phyloP scores from a whole-genome alignment of 2,113 vertebrate species.

The Megaceryle maxima region DNA sequence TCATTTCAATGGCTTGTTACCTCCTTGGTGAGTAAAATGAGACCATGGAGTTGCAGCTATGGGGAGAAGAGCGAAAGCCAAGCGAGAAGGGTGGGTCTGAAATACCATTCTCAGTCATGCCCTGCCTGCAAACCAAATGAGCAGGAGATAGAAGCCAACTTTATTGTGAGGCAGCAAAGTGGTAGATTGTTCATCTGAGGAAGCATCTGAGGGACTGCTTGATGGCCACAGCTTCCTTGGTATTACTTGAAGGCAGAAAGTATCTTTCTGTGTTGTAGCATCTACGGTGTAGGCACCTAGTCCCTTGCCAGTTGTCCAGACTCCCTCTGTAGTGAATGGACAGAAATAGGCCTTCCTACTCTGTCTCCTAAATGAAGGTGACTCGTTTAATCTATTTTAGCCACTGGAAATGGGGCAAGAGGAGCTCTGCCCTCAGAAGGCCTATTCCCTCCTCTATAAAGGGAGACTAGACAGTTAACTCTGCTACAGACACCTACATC shows the following conservation, averaged over 20 bases:
- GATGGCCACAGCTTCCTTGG: not conserved
- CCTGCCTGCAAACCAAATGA: not conserved
- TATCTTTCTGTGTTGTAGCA: not conserved
- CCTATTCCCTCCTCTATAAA: not conserved
- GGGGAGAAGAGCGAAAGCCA: not conserved
- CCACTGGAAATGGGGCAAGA: constrained; percentile 5
- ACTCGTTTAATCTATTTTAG: constrained; percentile 24
- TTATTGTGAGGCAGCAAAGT: not conserved
- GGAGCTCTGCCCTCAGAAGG: constrained; percentile 44
- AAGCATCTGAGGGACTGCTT: not conserved
- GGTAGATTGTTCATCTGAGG: not conserved
- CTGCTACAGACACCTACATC: constrained; percentile 45
- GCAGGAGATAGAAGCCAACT: not conserved
- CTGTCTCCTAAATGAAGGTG: not conserved
- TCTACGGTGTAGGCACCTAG: not conserved
- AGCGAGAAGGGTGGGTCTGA: not conserved
- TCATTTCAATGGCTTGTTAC: constrained; percentile 38
- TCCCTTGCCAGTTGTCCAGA: not conserved
- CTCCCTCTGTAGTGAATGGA: not conserved
- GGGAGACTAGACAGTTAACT: constrained; percentile 22
- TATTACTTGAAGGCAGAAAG: not conserved
- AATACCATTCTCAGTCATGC: not conserved
- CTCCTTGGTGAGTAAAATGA: constrained; percentile 8
- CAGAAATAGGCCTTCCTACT: constrained; percentile 34
- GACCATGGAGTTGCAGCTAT: not conserved